Evolutionary conservation across 2,113 vertebrate species (phyloP).

Genomic region (Dasypus novemcinctus): DNA sequence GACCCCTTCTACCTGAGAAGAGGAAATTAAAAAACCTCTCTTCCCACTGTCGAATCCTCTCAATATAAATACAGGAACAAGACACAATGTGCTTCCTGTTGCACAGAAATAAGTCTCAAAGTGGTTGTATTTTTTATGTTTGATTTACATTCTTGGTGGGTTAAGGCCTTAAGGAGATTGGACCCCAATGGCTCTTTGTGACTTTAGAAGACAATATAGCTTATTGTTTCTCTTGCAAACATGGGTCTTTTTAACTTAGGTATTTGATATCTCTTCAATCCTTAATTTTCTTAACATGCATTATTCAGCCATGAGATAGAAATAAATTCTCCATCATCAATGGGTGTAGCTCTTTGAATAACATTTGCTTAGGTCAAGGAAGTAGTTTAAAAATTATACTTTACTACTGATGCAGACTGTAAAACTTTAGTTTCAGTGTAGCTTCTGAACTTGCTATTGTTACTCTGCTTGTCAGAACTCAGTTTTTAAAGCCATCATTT

Average conservation of each 20-base stretch:
- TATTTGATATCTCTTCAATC: slow-evolving; percentile 29
- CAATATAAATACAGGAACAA: neutral
- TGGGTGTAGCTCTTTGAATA: slow-evolving; percentile 13
- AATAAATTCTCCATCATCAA: slow-evolving; percentile 31
- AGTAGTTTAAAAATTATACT: slow-evolving; percentile 38
- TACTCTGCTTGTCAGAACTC: neutral
- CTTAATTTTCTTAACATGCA: neutral
- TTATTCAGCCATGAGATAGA: slow-evolving; percentile 37
- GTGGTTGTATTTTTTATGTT: neutral
- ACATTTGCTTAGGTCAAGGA: slow-evolving; percentile 53
- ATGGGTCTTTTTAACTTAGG: slow-evolving; percentile 12
- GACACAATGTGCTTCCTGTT: neutral
- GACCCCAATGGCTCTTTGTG: neutral
- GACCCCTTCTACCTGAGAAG: neutral
- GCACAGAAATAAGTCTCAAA: neutral
- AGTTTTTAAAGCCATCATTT: slow-evolving; percentile 49
- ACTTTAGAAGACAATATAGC: neutral
- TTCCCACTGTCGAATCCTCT: neutral
- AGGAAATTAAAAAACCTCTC: neutral
- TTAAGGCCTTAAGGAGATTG: neutral
- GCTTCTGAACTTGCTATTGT: slow-evolving; percentile 34
- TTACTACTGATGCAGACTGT: neutral
- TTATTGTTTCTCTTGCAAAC: neutral
- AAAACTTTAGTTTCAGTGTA: slow-evolving; percentile 30
- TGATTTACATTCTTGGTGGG: neutral